phyloP scores from a whole-genome alignment of 2,888 invertebrate genomes.

The Cryptocephalus moraei region DNA sequence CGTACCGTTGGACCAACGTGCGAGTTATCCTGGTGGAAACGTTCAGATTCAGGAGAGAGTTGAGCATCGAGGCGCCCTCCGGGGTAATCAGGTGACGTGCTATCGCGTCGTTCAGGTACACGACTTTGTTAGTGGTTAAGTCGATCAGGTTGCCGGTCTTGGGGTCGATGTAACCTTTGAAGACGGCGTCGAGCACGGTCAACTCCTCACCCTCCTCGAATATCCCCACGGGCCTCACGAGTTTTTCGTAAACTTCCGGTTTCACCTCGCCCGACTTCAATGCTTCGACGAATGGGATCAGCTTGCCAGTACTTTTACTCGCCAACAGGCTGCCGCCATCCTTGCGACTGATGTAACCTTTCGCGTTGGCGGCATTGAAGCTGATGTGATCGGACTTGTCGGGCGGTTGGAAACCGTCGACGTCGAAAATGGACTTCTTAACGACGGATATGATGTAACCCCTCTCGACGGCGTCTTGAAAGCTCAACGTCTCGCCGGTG shows the following conservation, averaged over 20 bases:
- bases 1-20: conserved; percentile 71
- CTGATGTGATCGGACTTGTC: conserved; percentile 73
- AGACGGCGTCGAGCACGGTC: conserved; percentile 79
- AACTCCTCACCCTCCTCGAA: conserved; percentile 66
- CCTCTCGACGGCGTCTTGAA: conserved; percentile 80
- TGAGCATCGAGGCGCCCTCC: conserved; percentile 77
- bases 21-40: conserved; percentile 81
- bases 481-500: conserved; percentile 60
- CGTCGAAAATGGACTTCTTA: conserved; percentile 82
- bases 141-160: conserved; percentile 78
- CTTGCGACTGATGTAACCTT: conserved; percentile 65
- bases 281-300: conserved; percentile 70
- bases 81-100: conserved; percentile 75
- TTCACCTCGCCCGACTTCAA: conserved; percentile 68
- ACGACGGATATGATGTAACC: conserved; percentile 82
- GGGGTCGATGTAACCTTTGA: conserved; percentile 78
- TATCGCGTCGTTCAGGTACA: conserved; percentile 79
- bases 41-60: conserved; percentile 77
- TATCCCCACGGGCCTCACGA: conserved; percentile 73
- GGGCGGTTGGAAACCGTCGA: conserved; percentile 81
- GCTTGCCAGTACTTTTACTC: conserved; percentile 62
- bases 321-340: conserved; percentile 61
- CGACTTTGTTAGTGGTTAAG: conserved; percentile 55
- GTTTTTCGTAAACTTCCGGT: conserved; percentile 78
- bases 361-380: conserved; percentile 69